These are phyloP conservation scores for Syrmaticus mikado DNA, from an alignment of 2,113 vertebrate species.

Conservation along the genomic window DNA sequence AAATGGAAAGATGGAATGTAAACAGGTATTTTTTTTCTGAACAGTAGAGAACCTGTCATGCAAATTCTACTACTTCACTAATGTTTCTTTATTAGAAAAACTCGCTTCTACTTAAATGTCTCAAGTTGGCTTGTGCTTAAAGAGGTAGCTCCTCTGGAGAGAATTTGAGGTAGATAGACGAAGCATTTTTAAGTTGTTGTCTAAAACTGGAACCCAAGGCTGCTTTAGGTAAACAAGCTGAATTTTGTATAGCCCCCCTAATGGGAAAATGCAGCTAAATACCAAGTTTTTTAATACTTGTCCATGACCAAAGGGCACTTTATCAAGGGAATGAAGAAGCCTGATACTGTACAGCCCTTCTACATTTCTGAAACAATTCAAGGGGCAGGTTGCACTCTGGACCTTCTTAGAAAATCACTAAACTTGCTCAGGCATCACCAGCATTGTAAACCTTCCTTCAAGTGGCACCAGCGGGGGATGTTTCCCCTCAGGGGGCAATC, in stretches of 20 bases:
- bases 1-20: not conserved
- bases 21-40: not conserved
- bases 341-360: no score
- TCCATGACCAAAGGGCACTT: not conserved
- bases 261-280: not conserved
- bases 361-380: not conserved
- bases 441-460: accelerated
- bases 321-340: not conserved
- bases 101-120: not conserved
- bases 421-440: not conserved
- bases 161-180: not conserved
- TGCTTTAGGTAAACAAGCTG: not conserved
- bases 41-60: not conserved
- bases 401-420: not conserved
- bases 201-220: not conserved
- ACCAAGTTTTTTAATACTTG: not conserved
- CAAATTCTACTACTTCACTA: not conserved
- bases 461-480: not conserved
- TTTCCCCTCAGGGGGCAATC: not conserved
- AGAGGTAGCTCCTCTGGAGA: not conserved
- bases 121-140: not conserved
- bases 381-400: no score
- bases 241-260: not conserved
- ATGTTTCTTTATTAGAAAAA: not conserved
- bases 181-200: not conserved